phyloP scores from a whole-genome alignment of 2,797 vertebrate species.

The Gymnoscopelus microlampas region DNA sequence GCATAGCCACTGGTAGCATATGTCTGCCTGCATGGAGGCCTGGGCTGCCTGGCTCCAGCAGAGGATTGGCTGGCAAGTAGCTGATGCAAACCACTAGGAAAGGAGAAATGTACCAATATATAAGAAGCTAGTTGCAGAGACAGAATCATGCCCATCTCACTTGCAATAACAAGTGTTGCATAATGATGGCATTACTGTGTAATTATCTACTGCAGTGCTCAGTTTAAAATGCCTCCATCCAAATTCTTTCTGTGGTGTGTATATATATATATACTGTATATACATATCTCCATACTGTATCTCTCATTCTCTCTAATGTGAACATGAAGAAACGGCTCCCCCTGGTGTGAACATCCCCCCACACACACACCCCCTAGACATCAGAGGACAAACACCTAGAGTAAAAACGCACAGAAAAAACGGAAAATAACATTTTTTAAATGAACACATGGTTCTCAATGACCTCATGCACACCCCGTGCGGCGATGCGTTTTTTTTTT shows the following conservation, averaged over 20 bases:
- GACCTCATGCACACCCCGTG: no score
- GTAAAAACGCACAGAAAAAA: no score
- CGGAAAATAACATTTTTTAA: no score
- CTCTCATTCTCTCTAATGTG: neutral
- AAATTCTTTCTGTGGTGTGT: neutral
- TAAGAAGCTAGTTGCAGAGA: conserved; percentile 7
- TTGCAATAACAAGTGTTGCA: neutral
- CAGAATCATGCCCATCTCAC: neutral
- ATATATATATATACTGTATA: no score
- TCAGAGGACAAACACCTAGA: no score
- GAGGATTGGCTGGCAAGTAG: conserved; percentile 43
- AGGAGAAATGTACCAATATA: neutral
- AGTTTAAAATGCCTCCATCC: neutral
- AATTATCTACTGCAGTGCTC: neutral
- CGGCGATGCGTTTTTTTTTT: no score
- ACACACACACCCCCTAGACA: conserved; percentile 9
- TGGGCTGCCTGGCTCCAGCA: conserved; percentile 51
- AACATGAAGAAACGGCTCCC: conserved; percentile 72
- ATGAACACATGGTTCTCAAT: no score
- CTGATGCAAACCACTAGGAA: conserved; percentile 22
- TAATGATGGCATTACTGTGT: neutral
- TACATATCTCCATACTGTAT: no score
- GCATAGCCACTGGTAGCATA: conserved; percentile 73
- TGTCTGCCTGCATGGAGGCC: conserved; percentile 67
- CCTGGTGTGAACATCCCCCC: conserved; percentile 68